These are phyloP conservation scores for Eulemur macaco DNA, from an alignment of 2,113 vertebrate species.

Conservation along the genomic window DNA sequence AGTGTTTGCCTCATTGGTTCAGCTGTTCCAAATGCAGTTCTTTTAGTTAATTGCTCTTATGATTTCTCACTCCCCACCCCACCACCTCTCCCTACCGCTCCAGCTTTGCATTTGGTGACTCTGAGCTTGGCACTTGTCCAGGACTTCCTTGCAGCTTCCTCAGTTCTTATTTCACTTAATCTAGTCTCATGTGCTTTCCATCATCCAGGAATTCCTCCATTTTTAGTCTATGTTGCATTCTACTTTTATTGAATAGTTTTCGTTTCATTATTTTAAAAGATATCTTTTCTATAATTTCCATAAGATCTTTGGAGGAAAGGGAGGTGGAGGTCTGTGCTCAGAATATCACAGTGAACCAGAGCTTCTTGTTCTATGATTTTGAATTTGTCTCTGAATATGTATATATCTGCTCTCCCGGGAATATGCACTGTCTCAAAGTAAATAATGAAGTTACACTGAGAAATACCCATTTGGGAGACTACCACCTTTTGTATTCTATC, in stretches of 20 bases:
- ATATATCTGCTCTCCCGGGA: neutral
- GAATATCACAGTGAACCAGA: neutral
- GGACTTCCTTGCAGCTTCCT: neutral
- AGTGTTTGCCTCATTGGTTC: constrained; percentile 30
- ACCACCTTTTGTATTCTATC: neutral
- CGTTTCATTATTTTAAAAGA: constrained; percentile 30
- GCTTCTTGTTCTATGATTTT: neutral
- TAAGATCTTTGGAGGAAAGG: neutral
- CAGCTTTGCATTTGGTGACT: constrained; percentile 58
- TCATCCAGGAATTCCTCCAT: neutral
- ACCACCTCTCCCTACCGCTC: neutral
- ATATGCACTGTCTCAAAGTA: neutral
- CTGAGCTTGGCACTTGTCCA: constrained; percentile 54
- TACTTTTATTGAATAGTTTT: neutral
- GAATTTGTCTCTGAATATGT: neutral
- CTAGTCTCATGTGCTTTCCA: neutral
- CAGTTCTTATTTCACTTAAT: neutral
- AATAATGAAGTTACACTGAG: neutral
- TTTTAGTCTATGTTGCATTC: neutral
- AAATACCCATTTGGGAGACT: neutral
- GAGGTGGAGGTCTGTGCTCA: neutral
- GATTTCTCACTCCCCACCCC: constrained; percentile 50
- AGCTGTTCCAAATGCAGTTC: constrained; percentile 55
- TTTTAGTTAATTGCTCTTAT: constrained; percentile 68
- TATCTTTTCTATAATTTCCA: neutral